phyloP scores from a whole-genome alignment of 2,797 vertebrate species.

The Sciurus vulgaris region DNA sequence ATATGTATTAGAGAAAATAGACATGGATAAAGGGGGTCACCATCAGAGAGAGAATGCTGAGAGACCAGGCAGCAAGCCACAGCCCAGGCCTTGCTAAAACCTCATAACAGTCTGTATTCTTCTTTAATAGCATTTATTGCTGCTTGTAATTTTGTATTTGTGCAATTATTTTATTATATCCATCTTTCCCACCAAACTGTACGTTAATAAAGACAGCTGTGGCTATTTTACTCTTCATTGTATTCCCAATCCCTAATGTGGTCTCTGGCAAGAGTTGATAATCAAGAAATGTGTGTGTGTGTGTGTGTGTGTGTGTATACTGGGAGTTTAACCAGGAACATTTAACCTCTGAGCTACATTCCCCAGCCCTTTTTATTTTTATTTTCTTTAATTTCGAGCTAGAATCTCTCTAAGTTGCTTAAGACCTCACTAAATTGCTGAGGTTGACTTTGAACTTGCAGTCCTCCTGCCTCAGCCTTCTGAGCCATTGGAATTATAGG shows the following conservation, averaged over 20 bases:
- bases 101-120: not conserved
- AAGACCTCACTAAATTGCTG: too few relatives aligned
- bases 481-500: too few relatives aligned
- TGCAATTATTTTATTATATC: not conserved
- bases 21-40: conserved; percentile 28
- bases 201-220: not conserved
- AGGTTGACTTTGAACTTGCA: too few relatives aligned
- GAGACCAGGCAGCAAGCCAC: not conserved
- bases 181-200: not conserved
- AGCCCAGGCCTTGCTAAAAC: not conserved
- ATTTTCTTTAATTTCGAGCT: too few relatives aligned
- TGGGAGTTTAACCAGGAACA: too few relatives aligned
- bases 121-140: not conserved
- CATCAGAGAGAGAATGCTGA: fast-evolving
- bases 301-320: too few relatives aligned
- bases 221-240: not conserved
- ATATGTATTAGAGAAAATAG: conserved; percentile 77
- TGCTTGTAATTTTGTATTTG: not conserved
- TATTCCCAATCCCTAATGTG: not conserved
- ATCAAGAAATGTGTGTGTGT: not conserved
- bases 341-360: too few relatives aligned
- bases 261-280: not conserved
- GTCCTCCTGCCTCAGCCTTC: too few relatives aligned
- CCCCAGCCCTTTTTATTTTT: too few relatives aligned
- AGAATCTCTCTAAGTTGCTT: too few relatives aligned